A percentile compares a stretch with the other conserved stretches of the same genome.
Evolutionary conservation across 2,113 vertebrate species (phyloP).

Genomic region (Oxygymnocypris stewartii): DNA sequence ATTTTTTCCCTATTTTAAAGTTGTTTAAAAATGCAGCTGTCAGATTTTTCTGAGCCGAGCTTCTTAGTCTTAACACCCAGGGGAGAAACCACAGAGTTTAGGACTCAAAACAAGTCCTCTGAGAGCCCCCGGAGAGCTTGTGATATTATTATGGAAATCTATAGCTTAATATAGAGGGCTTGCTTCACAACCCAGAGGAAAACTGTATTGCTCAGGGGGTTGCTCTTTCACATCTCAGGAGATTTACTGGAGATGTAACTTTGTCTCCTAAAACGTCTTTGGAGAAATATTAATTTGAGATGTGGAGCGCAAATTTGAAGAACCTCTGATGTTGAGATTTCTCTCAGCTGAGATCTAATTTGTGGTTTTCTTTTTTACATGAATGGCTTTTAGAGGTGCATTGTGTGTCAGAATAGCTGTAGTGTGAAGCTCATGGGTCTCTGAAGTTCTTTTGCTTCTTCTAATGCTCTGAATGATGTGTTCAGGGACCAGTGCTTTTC

Average conservation of each 20-base stretch:
- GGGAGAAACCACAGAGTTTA: too few species aligned
- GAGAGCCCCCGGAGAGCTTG: conserved; percentile 45
- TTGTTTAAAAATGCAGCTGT: conserved; percentile 25
- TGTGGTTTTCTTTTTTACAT: not conserved
- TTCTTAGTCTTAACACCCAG: conserved; percentile 34
- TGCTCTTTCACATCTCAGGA: not conserved
- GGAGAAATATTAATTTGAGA: not conserved
- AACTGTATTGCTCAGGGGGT: conserved; percentile 8
- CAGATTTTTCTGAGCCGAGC: too few species aligned
- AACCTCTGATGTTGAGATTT: not conserved
- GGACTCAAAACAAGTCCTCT: conserved; percentile 29
- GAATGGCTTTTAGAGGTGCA: not conserved
- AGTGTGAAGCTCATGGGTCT: not conserved
- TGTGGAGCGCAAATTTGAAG: not conserved
- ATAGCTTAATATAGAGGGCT: conserved; percentile 53
- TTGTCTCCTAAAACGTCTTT: not conserved
- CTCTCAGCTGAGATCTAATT: conserved; percentile 4
- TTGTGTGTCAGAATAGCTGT: conserved; percentile 15
- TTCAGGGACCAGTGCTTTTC: conserved; percentile 13
- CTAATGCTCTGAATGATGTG: not conserved
- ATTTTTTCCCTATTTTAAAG: conserved; percentile 15
- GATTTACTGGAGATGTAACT: not conserved
- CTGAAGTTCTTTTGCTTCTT: not conserved
- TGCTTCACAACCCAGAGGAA: conserved; percentile 39
- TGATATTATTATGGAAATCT: conserved; percentile 55